phyloP scores from a whole-genome alignment of 2,888 invertebrate species.

The Catocala sponsa region DNA sequence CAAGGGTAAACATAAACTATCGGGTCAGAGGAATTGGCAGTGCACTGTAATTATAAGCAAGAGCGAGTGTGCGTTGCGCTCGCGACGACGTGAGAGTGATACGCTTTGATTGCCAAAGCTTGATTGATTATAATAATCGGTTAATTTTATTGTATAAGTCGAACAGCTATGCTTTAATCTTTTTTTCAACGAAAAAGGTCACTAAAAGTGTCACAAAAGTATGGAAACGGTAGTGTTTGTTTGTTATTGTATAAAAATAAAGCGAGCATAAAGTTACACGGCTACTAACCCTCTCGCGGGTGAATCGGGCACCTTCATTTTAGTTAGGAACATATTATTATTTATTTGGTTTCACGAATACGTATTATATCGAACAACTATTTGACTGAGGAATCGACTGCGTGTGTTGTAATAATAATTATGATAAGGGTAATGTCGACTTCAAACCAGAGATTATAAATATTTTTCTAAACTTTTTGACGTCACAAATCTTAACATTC shows the following conservation, averaged over 20 bases:
- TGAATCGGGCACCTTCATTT: constrained; percentile 14
- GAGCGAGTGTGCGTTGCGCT: constrained; percentile 46
- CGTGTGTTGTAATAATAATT: constrained; percentile 67
- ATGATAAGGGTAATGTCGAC: constrained; percentile 79
- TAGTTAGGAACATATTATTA: constrained; percentile 30
- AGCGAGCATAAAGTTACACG: constrained; percentile 1
- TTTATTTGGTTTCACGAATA: constrained; percentile 42
- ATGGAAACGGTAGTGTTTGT: constrained; percentile 30
- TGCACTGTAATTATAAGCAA: constrained; percentile 52
- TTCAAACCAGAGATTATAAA: constrained; percentile 74
- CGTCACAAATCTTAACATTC: constrained; percentile 69
- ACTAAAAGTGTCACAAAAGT: constrained; percentile 78
- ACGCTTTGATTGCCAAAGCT: constrained; percentile 72
- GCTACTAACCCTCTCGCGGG: background rate
- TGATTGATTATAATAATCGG: constrained; percentile 55
- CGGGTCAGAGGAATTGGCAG: constrained; percentile 49
- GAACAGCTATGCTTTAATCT: constrained; percentile 58
- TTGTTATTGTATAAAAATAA: constrained; percentile 29
- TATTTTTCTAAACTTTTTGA: constrained; percentile 88
- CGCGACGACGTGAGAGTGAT: constrained; percentile 56
- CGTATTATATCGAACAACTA: constrained; percentile 65
- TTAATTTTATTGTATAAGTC: constrained; percentile 50
- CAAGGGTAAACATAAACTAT: constrained; percentile 41
- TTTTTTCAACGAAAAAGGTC: constrained; percentile 71
- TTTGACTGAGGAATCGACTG: constrained; percentile 85